These are phyloP conservation scores for Lamprologus speciosus DNA, from an alignment of 2,113 vertebrate genomes.

Conservation along the genomic window DNA sequence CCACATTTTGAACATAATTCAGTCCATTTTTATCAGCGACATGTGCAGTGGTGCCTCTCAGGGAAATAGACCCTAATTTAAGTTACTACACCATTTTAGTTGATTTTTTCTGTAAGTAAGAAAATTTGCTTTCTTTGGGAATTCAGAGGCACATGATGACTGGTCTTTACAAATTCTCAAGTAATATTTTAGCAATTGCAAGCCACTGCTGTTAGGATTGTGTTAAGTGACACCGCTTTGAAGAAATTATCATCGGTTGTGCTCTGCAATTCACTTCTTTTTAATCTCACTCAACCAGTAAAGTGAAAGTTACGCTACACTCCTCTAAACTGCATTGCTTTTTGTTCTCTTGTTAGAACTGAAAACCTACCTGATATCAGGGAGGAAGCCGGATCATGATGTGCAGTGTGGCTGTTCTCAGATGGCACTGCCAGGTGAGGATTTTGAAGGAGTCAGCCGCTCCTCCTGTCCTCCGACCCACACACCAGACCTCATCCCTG, in stretches of 20 bases:
- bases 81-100: background rate
- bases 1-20: background rate
- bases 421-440: conserved; percentile 61
- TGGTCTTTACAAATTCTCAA: background rate
- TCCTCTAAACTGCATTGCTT: background rate
- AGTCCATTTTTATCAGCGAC: background rate
- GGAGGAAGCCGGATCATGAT: conserved; percentile 76
- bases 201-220: background rate
- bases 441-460: conserved; percentile 44
- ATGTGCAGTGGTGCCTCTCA: background rate
- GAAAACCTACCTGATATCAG: conserved; percentile 93
- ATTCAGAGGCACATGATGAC: background rate
- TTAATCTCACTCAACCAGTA: background rate
- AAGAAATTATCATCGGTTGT: background rate
- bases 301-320: background rate
- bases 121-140: background rate
- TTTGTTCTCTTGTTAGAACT: conserved; percentile 69
- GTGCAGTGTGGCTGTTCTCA: conserved; percentile 79
- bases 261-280: background rate
- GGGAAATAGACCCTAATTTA: background rate
- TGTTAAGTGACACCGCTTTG: background rate
- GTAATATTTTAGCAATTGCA: background rate
- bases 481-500: conserved; percentile 55
- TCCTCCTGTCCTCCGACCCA: conserved; percentile 62
- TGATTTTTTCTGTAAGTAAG: background rate